Percentiles rank a stretch among this genome's conserved stretches.
Evolutionary conservation across 2,888 invertebrate genomes (phyloP).

Genomic region (Melanotus villosus): DNA sequence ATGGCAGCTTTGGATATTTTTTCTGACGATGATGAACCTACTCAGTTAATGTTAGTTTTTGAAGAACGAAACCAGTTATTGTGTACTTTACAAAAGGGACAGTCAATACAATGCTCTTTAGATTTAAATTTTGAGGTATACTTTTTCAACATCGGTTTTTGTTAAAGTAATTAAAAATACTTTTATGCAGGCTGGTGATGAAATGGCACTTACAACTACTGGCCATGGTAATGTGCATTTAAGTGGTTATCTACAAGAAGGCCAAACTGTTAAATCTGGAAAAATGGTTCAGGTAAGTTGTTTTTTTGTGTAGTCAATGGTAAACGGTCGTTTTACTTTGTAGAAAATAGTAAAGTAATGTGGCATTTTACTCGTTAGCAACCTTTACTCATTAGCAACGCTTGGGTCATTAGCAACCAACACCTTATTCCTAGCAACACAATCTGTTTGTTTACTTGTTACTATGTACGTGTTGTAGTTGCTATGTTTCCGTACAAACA

Average conservation of each 20-base stretch:
- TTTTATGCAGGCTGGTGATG: slow-evolving; percentile 60
- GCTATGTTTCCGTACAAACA: no score
- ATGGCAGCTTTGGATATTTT: slow-evolving; percentile 87
- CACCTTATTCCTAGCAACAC: no score
- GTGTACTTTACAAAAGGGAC: slow-evolving; percentile 79
- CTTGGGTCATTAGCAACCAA: no score
- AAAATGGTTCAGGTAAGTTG: slow-evolving; percentile 78
- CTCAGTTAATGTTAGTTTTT: slow-evolving; percentile 84
- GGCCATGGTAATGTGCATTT: slow-evolving; percentile 87
- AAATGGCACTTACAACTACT: slow-evolving; percentile 67
- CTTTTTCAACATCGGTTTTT: no score
- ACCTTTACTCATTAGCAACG: no score
- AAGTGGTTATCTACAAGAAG: slow-evolving; percentile 82
- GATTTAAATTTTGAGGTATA: slow-evolving; percentile 82
- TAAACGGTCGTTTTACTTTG: no score
- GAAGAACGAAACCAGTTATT: slow-evolving; percentile 83
- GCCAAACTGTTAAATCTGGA: slow-evolving; percentile 83
- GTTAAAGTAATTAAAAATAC: no score
- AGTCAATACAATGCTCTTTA: slow-evolving; percentile 79
- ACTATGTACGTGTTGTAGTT: no score
- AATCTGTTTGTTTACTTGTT: no score
- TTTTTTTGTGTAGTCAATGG: no score
- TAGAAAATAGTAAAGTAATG: no score
- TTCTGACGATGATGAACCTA: slow-evolving; percentile 72
- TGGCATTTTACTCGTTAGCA: no score